Evolutionary conservation across 2,888 invertebrate species (phyloP).

Genomic region (Cenopis cana): DNA sequence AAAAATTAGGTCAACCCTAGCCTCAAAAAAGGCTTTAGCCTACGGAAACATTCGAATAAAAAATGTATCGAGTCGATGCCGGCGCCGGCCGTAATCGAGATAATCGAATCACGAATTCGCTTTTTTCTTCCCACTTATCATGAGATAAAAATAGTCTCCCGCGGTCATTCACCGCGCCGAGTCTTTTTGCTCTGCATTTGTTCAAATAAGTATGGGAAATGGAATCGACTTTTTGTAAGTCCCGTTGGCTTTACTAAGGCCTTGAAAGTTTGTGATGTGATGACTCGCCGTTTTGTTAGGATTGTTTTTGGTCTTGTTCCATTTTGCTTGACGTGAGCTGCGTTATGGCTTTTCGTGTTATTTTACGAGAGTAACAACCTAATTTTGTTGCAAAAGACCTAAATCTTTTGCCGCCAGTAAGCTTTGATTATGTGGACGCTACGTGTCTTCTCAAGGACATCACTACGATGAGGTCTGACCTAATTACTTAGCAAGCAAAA

Average conservation of each 20-base stretch:
- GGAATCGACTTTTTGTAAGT: slow-evolving; percentile 45
- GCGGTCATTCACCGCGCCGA: slow-evolving; percentile 61
- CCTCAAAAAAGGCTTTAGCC: slow-evolving; percentile 43
- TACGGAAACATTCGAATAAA: slow-evolving; percentile 51
- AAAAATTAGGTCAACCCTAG: slow-evolving; percentile 44
- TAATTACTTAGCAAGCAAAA: no score
- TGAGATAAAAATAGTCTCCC: slow-evolving; percentile 61
- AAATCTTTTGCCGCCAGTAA: no score
- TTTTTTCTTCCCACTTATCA: slow-evolving; percentile 55
- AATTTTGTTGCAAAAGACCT: no score
- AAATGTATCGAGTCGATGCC: slow-evolving; percentile 48
- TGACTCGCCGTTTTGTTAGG: slow-evolving; percentile 30
- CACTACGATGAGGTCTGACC: no score
- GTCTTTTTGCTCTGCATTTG: slow-evolving; percentile 55
- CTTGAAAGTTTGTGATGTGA: slow-evolving; percentile 28
- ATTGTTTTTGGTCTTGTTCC: slow-evolving; percentile 7
- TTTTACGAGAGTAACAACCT: neutral
- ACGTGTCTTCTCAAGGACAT: no score
- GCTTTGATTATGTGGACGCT: no score
- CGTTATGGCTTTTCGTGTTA: neutral
- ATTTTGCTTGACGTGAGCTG: neutral
- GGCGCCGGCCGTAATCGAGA: slow-evolving; percentile 60
- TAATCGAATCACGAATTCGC: slow-evolving; percentile 66
- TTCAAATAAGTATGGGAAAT: slow-evolving; percentile 43
- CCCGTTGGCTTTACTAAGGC: slow-evolving; percentile 50